Conservation (phyloP, 2,888 invertebrate species). For the Epirrhoe tristata region DNA sequence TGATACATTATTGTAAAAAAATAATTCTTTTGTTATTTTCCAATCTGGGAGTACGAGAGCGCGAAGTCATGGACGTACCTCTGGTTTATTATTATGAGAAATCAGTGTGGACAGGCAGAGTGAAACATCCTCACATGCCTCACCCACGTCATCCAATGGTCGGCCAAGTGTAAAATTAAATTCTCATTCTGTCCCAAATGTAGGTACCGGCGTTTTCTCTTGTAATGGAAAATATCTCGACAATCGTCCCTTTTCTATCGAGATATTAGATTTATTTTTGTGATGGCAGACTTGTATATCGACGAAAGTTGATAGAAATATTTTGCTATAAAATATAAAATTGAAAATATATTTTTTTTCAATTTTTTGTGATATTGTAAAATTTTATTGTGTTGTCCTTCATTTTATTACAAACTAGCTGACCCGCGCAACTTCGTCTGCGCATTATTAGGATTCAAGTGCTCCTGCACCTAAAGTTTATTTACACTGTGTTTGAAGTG, state of each 20-base stretch:
- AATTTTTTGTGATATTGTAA: no score
- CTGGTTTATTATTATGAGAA: constrained; percentile 37
- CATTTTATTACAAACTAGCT: no score
- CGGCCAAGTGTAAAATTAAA: constrained; percentile 70
- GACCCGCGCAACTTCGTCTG: no score
- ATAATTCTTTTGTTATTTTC: no score
- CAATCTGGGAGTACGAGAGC: neutral
- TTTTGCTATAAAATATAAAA: neutral
- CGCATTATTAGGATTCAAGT: no score
- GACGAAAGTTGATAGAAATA: constrained; percentile 14
- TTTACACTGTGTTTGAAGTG: no score
- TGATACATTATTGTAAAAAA: no score
- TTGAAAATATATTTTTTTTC: neutral
- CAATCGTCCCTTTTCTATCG: constrained; percentile 41
- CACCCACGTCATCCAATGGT: constrained; percentile 60
- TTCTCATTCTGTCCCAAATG: constrained; percentile 58
- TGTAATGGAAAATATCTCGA: constrained; percentile 48
- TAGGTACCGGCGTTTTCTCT: constrained; percentile 30
- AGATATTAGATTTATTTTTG: constrained; percentile 39
- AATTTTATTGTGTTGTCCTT: no score
- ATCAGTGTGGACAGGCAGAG: constrained; percentile 38
- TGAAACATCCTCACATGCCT: constrained; percentile 34
- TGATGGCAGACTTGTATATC: constrained; percentile 24
- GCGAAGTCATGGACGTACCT: neutral
- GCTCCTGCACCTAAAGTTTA: no score